phyloP scores from a whole-genome alignment of 2,113 vertebrate genomes.

The Dendropsophus ebraccatus region DNA sequence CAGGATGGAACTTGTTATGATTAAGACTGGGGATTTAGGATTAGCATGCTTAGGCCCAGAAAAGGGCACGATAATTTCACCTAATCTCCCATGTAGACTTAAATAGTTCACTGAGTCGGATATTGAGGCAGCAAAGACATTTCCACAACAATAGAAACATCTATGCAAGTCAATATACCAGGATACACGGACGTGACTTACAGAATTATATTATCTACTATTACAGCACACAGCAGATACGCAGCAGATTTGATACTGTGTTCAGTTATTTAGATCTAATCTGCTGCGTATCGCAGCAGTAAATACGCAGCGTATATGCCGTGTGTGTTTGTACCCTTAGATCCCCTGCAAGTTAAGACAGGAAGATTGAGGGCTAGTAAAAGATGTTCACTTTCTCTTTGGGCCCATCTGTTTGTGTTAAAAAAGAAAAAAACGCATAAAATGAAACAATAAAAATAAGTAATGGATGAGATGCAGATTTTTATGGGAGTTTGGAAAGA shows the following conservation, averaged over 20 bases:
- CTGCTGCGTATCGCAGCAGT: too few species aligned
- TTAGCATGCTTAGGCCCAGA: not conserved
- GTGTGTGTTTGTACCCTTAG: too few species aligned
- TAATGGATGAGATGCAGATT: not conserved
- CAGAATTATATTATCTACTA: not conserved
- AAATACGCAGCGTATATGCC: too few species aligned
- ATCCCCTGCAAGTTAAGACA: not conserved
- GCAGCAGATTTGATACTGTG: too few species aligned
- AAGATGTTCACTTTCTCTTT: not conserved
- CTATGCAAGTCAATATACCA: not conserved
- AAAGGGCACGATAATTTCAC: not conserved
- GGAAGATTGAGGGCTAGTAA: not conserved
- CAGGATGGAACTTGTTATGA: not conserved
- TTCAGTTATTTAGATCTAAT: too few species aligned
- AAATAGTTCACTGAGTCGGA: not conserved
- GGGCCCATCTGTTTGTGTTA: not conserved
- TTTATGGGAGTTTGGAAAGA: not conserved
- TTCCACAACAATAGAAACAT: not conserved
- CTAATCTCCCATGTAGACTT: not conserved
- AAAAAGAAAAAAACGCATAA: not conserved
- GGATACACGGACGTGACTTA: not conserved
- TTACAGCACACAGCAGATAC: not conserved
- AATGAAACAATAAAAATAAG: not conserved
- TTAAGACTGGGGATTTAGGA: slow-evolving; percentile 32
- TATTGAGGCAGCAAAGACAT: not conserved